These are phyloP conservation scores for Aurelia aurita complex sp. Pacific DNA, from an alignment of 30 jellyfish, hydroid and myxozoan genomes.

Conservation along the genomic window DNA sequence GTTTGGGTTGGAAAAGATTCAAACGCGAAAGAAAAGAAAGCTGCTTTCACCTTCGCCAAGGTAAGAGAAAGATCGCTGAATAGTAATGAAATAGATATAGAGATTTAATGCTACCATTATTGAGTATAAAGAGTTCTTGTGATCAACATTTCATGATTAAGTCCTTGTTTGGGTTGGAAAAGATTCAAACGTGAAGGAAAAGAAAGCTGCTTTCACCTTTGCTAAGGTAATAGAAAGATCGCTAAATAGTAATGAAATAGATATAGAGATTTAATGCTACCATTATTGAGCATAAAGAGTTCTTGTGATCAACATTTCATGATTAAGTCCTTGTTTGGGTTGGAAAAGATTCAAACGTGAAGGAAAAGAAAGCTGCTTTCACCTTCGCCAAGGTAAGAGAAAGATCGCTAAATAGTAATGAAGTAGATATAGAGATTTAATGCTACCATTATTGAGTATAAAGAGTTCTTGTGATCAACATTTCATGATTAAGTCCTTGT, in stretches of 20 bases:
- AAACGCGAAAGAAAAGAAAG: conserved; percentile 78
- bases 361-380: conserved; percentile 84
- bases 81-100: no score
- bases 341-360: conserved; percentile 85
- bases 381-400: conserved; percentile 78
- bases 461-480: no score
- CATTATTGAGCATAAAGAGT: no score
- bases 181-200: conserved; percentile 80
- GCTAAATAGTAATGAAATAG: no score
- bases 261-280: no score
- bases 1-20: conserved; percentile 96
- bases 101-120: no score
- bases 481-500: conserved; percentile 37
- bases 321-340: conserved; percentile 79
- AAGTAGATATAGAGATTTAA: no score
- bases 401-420: no score
- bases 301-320: no score
- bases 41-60: conserved; percentile 83
- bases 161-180: conserved; percentile 94
- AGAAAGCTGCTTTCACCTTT: conserved; percentile 77
- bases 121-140: no score
- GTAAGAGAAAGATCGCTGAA: conserved; percentile 13
- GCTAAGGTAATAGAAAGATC: conserved; percentile 66
- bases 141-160: neutral
- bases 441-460: no score